Percentiles rank a stretch among this genome's conserved stretches.
phyloP scores from a whole-genome alignment of 2,797 vertebrate genomes.

The Onychomys arenicola region DNA sequence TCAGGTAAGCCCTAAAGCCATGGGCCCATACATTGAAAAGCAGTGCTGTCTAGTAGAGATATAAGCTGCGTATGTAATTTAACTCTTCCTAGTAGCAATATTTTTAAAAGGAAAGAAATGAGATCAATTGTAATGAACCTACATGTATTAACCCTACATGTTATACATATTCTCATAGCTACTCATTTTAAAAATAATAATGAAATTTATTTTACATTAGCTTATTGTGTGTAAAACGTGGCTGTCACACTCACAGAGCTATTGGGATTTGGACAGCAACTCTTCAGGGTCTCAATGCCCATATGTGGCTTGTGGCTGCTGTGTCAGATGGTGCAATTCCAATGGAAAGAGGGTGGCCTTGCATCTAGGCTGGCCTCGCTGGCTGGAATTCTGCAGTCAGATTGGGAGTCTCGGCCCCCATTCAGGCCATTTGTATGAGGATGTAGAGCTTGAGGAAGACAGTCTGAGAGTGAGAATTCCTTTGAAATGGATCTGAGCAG shows the following conservation, averaged over 20 bases:
- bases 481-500: not conserved
- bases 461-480: not conserved
- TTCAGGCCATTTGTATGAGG: not conserved
- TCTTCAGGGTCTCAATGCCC: not conserved
- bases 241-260: not conserved
- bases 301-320: not conserved
- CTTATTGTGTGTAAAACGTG: not conserved
- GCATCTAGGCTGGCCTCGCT: not conserved
- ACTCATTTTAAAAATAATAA: not conserved
- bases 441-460: not conserved
- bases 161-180: not conserved
- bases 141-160: not conserved
- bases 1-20: not conserved
- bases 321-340: not conserved
- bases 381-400: not conserved
- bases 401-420: not conserved
- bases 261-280: not conserved
- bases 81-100: not conserved
- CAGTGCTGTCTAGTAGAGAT: not conserved
- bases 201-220: not conserved
- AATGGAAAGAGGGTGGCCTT: not conserved
- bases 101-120: constrained; percentile 2
- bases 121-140: not conserved
- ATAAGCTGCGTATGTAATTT: not conserved
- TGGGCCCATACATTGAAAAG: not conserved